Evolutionary conservation across 2,113 vertebrate species (phyloP), one percentile per base, ranked within the genome.

Genomic region (Eclectus roratus): DNA sequence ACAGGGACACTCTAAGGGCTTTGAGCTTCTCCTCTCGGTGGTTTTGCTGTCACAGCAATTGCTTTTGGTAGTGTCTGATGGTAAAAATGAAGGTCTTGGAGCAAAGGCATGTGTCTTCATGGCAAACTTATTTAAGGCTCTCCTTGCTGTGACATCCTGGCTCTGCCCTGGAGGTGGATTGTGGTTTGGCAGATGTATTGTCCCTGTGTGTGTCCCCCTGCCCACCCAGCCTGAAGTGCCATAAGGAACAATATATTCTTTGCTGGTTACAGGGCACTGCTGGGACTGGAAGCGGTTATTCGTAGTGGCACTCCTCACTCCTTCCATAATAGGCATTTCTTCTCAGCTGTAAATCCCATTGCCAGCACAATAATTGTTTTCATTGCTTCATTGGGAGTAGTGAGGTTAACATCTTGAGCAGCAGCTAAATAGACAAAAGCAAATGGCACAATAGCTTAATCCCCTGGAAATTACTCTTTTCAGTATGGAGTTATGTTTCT

Each of bases 401-500:
- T 28, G 80, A 95, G 80, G 94, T 94, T 94, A 94, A 93, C 37
- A 24, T 85, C 37, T 87, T 7, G 9, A 95, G 61, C 41, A 81
- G 70, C 60, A 87, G 70, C 79, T 89, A 84, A 94, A 84, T 60
- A 91, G 84, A 80, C 61, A 79, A 65, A 56, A 94, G 77, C 24
- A 76, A 93, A 91, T n/a, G 84, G 58, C 60, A 82, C 64, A 82
- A 78, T 73, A 93, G 68, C 60, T 89, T 94, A 96, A 95, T 92
- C 89, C 52, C 41, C 56, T 87, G 60, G 63, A 93, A 97, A 96
- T 81, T 29, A 71, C 16, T 63, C 65, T 69, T 94, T 92, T 92
- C 61, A 43, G 19, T 58, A 63, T 79, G 37, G 88, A 89, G 28
- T 79, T 80, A 64, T 5, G 17, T 53, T 78, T 86, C 33, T 12